These are phyloP conservation scores for Lordiphosa fenestrarum DNA, from an alignment of 2,888 invertebrate genomes.

Conservation along the genomic window DNA sequence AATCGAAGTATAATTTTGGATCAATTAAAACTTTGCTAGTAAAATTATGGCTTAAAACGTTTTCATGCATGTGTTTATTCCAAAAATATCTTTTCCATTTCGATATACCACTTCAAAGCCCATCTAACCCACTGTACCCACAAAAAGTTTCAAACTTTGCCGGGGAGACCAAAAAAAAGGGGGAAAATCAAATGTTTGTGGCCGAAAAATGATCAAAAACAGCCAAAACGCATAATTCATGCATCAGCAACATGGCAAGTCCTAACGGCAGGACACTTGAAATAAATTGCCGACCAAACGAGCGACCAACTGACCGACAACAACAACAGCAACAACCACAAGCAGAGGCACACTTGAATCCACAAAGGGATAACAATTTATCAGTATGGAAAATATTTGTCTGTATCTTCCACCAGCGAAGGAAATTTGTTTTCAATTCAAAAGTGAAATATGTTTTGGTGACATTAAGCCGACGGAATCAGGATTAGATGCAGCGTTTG, in stretches of 20 bases:
- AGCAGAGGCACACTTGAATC: conserved; percentile 42
- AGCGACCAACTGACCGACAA: conserved; percentile 41
- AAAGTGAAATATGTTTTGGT: conserved; percentile 80
- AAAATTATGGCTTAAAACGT: too few species aligned
- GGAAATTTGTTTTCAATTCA: conserved; percentile 74
- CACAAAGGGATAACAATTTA: conserved; percentile 61
- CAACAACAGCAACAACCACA: conserved; percentile 34
- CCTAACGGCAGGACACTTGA: conserved; percentile 49
- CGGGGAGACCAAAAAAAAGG: conserved; percentile 16
- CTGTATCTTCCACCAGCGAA: conserved; percentile 47
- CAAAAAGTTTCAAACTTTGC: conserved; percentile 42
- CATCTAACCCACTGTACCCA: conserved; percentile 10
- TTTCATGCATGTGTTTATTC: too few species aligned
- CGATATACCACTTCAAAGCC: too few species aligned
- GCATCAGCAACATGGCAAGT: conserved; percentile 61
- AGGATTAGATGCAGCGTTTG: conserved; percentile 76
- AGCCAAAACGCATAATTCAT: conserved; percentile 72
- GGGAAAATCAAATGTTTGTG: conserved; percentile 28
- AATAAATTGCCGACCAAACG: conserved; percentile 52
- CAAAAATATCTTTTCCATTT: background rate
- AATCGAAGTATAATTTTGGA: too few species aligned
- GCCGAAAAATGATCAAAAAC: conserved; percentile 70
- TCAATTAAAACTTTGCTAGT: too few species aligned
- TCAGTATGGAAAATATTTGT: conserved; percentile 43
- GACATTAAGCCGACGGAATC: conserved; percentile 80